Base-by-base conservation (phyloP, 1,140 invertebrate genomes). In the Brachionus rubens region DNA sequence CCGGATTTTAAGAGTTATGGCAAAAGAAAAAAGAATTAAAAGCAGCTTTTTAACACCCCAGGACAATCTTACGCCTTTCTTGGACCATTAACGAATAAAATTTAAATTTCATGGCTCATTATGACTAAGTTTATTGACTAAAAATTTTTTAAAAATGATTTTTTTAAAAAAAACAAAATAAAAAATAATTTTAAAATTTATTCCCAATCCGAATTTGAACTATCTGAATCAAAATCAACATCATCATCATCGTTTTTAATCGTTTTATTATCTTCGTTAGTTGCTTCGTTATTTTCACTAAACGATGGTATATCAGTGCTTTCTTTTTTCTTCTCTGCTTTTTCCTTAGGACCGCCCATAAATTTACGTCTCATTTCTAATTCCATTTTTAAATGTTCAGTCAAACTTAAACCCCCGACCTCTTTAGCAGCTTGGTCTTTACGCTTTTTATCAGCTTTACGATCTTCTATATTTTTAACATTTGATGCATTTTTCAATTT, bases 361-460 rank as follows among this genome's bases (percentile, higher is more conserved):
- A 72, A 72, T 50, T 54, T 54, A 50, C 68, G 30, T 36, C 43
- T 72, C 46, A 36, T 24, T 48, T 48, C 30, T 16, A 72, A 5
- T 52, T 48, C 46, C 30, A 28, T 19, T 41, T 72, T 72, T 9
- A 72, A 40, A 19, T 72, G 30, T 50, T 72, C 68, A 9, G 21
- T 30, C 50, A 72, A 33, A 50, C 68, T 72, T 12, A 72, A 19
- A 72, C 30, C 26, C 9, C 68, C 68, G 12, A 41, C 21, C 19
- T 72, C 68, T 50, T 72, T 48, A 21, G 50, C 68, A 26, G 30
- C 68, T 72, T 72, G 68, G 21, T 72, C 36, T 41, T 72, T 72
- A 26, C 19, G 21, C 24, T 72, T 72, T 48, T 40, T 72, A 3
- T 72, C 68, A 10, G 24, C 28, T 54, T 72, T 72, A 16, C 68